Evolutionary conservation across 2,888 invertebrate species (phyloP), one percentile per base, ranked within the genome.

Genomic region (Agrochola litura): DNA sequence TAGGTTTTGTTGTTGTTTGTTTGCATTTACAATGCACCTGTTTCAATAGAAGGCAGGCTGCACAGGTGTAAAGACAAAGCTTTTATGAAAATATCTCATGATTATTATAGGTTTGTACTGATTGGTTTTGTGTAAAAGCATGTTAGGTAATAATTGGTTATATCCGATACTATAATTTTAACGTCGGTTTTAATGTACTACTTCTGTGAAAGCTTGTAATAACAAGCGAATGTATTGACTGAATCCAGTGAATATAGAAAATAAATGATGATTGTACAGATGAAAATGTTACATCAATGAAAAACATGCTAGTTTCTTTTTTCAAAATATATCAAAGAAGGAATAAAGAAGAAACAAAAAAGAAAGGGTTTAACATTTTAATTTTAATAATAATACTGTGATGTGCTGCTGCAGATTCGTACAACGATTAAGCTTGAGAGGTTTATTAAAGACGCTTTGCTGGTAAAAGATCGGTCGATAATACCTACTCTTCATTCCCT

Each of bases 401-500:
- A 52, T 72, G 22, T 41, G 10, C 8, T 25, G 1, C 16, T 9
- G 14, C n/a, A 4, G 22, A 41, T 12, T 22, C 22, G 4, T 16
- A 16, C 46, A 56, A 37, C 22, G 2, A 56, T 16, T 12, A 41
- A n/a, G 30, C 12, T 56, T 46, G 46, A 46, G 14, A 79, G 2
- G n/a, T 43, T 73, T 73, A 43, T 30, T 30, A 74, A 6, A 5
- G 25, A 30, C 25, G 22, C 46, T 75, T 41, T 12, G 19, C 49
- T 43, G 25, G 16, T 52, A 25, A 41, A 77, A 60, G 2, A 49
- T 5, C 46, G 73, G 25, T 54, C 58, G 65, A 80, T 84, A 80
- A 65, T 6, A 46, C n/a, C n/a, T n/a, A n/a, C 25, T 67, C 9
- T 61, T 65, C 49, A 81, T 54, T 30, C 46, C 43, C 12, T 65